Percentiles rank a stretch among this genome's conserved stretches.
These are phyloP conservation scores for Nipponia nippon DNA, from an alignment of 2,113 vertebrate species.

Conservation along the genomic window DNA sequence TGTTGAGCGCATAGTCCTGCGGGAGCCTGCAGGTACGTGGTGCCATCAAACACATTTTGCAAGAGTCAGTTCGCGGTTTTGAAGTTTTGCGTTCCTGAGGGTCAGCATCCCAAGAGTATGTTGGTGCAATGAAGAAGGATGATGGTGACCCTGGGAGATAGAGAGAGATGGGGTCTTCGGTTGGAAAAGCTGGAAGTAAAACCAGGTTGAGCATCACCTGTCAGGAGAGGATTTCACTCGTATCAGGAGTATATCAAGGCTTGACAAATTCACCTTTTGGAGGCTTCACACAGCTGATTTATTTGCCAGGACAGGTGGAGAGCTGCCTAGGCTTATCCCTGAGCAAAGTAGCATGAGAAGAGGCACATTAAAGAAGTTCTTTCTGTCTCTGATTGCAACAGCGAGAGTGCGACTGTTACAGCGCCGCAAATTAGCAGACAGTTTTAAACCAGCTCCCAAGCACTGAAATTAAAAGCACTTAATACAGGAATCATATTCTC, in stretches of 20 bases:
- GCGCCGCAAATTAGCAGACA: slow-evolving; percentile 10
- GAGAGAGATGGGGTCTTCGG: background rate
- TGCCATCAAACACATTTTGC: background rate
- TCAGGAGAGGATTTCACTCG: background rate
- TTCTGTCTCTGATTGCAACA: background rate
- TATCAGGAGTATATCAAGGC: background rate
- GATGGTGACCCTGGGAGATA: background rate
- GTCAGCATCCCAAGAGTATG: background rate
- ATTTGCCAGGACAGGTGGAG: slow-evolving; percentile 41
- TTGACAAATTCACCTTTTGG: slow-evolving; percentile 40
- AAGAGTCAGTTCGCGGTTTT: background rate
- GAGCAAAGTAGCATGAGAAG: background rate
- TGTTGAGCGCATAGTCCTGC: background rate
- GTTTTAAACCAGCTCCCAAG: slow-evolving; percentile 53
- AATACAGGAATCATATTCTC: slow-evolving; percentile 65
- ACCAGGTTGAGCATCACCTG: slow-evolving; percentile 3
- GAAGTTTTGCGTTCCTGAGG: background rate
- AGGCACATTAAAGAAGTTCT: slow-evolving; percentile 27
- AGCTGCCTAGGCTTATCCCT: background rate
- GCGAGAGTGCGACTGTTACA: background rate
- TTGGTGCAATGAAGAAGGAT: background rate
- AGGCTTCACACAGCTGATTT: background rate
- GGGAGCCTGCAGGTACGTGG: background rate
- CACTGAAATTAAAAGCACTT: slow-evolving; percentile 67
- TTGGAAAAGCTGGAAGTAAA: background rate